These are phyloP conservation scores for Bombyx mori DNA, from an alignment of 1,140 invertebrate genomes.

Conservation along the genomic window DNA sequence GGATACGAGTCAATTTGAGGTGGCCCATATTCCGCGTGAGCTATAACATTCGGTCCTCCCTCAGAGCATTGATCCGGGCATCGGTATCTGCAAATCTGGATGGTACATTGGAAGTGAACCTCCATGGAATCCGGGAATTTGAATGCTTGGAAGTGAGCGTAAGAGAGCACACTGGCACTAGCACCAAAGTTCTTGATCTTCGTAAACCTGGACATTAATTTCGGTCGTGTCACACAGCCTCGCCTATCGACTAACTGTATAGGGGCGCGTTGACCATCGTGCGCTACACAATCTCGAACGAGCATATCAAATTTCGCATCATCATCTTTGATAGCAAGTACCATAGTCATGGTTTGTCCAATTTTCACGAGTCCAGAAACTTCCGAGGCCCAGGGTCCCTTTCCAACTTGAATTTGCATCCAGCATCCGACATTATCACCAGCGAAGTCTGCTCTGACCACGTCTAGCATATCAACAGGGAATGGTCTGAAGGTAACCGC, in stretches of 20 bases:
- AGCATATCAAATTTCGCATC: constrained; percentile 97
- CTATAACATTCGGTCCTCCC: constrained; percentile 59
- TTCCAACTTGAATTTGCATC: constrained; percentile 96
- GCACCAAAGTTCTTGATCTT: constrained; percentile 97
- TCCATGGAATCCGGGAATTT: constrained; percentile 98
- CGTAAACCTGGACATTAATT: constrained; percentile 93
- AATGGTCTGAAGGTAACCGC: constrained; percentile 95
- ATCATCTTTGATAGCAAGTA: constrained; percentile 95
- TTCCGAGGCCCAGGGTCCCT: constrained; percentile 95
- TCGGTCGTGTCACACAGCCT: constrained; percentile 92
- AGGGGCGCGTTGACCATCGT: constrained; percentile 94
- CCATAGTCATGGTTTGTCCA: constrained; percentile 98
- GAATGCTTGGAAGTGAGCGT: constrained; percentile 95
- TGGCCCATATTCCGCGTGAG: constrained; percentile 78
- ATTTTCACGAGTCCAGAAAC: constrained; percentile 95
- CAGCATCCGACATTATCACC: constrained; percentile 96
- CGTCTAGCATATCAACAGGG: constrained; percentile 95
- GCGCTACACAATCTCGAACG: constrained; percentile 93
- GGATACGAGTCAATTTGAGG: constrained; percentile 79
- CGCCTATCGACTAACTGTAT: constrained; percentile 94
- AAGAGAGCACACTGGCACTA: constrained; percentile 91
- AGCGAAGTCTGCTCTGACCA: constrained; percentile 93
- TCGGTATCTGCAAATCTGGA: constrained; percentile 93
- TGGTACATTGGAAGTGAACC: constrained; percentile 96
- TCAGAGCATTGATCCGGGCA: constrained; percentile 92